phyloP scores from a whole-genome alignment of 2,888 invertebrate genomes.

The Chelonus formosanus region DNA sequence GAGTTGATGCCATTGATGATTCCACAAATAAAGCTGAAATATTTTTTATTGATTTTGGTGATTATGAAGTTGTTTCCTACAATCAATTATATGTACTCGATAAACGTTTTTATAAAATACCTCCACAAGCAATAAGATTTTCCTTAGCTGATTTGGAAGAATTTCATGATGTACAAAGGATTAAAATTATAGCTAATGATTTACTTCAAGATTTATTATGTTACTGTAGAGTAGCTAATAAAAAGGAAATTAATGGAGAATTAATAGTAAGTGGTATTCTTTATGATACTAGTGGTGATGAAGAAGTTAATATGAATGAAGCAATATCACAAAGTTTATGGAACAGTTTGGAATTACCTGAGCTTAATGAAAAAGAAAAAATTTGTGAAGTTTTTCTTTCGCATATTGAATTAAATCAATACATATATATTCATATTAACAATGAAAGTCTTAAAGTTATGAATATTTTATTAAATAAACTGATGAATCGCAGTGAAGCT shows the following conservation, averaged over 20 bases:
- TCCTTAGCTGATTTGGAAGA: slow-evolving; percentile 78
- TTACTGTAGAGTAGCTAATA: slow-evolving; percentile 67
- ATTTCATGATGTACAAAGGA: slow-evolving; percentile 65
- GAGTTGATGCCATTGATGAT: slow-evolving; percentile 55
- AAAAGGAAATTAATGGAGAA: slow-evolving; percentile 63
- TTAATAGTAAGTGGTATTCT: slow-evolving; percentile 70
- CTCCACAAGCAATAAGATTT: slow-evolving; percentile 79
- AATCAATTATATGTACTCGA: slow-evolving; percentile 71
- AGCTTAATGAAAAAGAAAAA: slow-evolving; percentile 39
- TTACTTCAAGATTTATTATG: slow-evolving; percentile 68
- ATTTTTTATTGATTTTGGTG: slow-evolving; percentile 81
- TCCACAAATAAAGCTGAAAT: slow-evolving; percentile 46
- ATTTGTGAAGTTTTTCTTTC: slow-evolving; percentile 61
- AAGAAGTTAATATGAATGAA: slow-evolving; percentile 74
- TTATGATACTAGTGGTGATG: slow-evolving; percentile 73
- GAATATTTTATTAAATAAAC: slow-evolving; percentile 50
- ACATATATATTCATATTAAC: slow-evolving; percentile 64
- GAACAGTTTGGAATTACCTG: slow-evolving; percentile 58
- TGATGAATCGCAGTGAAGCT: slow-evolving; percentile 33
- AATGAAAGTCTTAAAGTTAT: slow-evolving; percentile 58
- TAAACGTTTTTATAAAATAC: slow-evolving; percentile 72
- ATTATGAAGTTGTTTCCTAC: slow-evolving; percentile 70
- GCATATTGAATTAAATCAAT: slow-evolving; percentile 62
- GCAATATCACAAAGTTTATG: slow-evolving; percentile 65
- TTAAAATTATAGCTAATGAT: slow-evolving; percentile 59